Percentiles rank a stretch among this genome's conserved stretches.
These are phyloP conservation scores for Ephestia elutella DNA, from an alignment of 1,140 invertebrate species.

Conservation along the genomic window DNA sequence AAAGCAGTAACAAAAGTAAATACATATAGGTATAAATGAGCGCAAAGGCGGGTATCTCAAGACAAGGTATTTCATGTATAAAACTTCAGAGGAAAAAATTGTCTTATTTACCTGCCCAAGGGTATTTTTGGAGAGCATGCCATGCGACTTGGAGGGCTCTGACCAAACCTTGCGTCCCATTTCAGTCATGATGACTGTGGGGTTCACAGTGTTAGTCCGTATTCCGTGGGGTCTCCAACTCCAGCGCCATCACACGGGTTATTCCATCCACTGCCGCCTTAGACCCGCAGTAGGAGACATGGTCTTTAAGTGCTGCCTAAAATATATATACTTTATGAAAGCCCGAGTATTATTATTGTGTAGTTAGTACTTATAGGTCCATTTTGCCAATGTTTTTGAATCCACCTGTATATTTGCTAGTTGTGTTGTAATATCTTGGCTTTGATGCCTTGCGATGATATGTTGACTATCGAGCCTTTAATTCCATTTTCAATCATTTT, in stretches of 20 bases:
- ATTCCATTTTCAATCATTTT: constrained; percentile 82
- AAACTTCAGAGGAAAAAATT: too few relatives aligned
- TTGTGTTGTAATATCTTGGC: constrained; percentile 27
- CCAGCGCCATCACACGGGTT: constrained; percentile 86
- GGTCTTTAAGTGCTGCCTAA: constrained; percentile 81
- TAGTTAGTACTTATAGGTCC: background rate
- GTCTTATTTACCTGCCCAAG: constrained; percentile 77
- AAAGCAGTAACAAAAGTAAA: too few relatives aligned
- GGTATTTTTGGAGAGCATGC: constrained; percentile 88
- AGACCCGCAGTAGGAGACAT: constrained; percentile 83
- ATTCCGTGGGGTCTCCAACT: constrained; percentile 90
- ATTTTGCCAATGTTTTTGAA: too few relatives aligned
- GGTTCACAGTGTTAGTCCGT: constrained; percentile 91
- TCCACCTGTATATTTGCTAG: too few relatives aligned
- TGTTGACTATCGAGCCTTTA: constrained; percentile 89
- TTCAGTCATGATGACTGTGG: constrained; percentile 91
- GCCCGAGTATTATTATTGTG: too few relatives aligned
- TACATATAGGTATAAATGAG: too few relatives aligned
- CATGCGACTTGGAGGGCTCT: constrained; percentile 81
- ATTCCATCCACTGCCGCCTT: constrained; percentile 82
- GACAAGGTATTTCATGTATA: too few relatives aligned
- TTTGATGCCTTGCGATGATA: constrained; percentile 86
- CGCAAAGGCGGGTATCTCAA: too few relatives aligned
- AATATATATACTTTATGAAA: constrained; percentile 7
- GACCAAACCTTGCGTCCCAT: constrained; percentile 89